These are phyloP conservation scores for Xenopus laevis DNA, from an alignment of 2,113 vertebrate genomes.

Conservation along the genomic window DNA sequence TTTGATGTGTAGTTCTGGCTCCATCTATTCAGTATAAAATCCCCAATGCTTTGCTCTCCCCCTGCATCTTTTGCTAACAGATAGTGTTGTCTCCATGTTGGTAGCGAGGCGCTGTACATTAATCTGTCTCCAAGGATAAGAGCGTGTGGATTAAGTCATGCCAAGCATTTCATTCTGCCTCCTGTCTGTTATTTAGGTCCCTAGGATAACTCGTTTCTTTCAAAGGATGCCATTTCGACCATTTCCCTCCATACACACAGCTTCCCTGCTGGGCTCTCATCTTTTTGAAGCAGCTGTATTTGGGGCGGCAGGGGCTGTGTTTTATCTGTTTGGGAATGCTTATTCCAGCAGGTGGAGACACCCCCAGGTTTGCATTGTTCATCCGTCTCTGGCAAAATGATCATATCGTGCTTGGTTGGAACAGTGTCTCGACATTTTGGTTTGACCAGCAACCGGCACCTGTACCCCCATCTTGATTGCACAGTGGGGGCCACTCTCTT, in stretches of 20 bases:
- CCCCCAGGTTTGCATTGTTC: conserved; percentile 82
- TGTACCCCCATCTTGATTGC: conserved; percentile 63
- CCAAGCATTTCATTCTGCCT: conserved; percentile 63
- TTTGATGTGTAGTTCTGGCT: no score
- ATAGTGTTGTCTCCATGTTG: no score
- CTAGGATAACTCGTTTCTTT: conserved; percentile 73
- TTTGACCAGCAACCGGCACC: conserved; percentile 12
- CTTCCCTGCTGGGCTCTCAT: conserved; percentile 76
- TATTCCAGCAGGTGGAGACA: conserved; percentile 74
- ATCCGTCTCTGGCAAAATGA: conserved; percentile 60
- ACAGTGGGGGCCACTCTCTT: conserved; percentile 52
- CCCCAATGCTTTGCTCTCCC: no score
- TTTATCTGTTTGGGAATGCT: conserved; percentile 78
- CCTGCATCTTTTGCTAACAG: no score
- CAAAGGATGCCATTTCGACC: conserved; percentile 73
- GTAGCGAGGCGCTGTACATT: no score
- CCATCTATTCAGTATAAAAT: no score
- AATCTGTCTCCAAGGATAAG: not conserved
- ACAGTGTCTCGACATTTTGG: conserved; percentile 56
- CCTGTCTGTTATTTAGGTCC: conserved; percentile 78
- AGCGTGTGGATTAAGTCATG: conserved; percentile 24
- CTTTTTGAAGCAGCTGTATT: conserved; percentile 78
- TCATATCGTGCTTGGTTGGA: conserved; percentile 51
- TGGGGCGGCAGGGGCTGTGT: conserved; percentile 78
- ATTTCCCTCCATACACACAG: conserved; percentile 74